Percentiles rank a stretch among this genome's conserved stretches.
Conservation (phyloP, 2,888 invertebrate species). For the Caprella mutica region DNA sequence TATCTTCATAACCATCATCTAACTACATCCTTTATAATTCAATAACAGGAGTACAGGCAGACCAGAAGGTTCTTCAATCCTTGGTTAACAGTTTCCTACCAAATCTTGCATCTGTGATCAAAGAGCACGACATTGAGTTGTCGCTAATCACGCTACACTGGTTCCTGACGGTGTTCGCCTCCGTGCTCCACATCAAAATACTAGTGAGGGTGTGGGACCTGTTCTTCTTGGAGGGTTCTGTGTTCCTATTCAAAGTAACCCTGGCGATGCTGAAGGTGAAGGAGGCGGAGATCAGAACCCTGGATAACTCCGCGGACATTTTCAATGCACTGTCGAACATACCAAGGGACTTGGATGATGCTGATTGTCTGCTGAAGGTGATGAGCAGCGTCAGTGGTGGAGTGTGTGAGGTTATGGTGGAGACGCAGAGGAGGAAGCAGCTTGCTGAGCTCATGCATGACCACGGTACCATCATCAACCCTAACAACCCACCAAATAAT, state of each 20-base stretch:
- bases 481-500: conserved; percentile 24
- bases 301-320: conserved; percentile 94
- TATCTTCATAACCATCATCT: too few relatives aligned
- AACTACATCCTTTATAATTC: too few relatives aligned
- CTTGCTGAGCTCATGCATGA: conserved; percentile 94
- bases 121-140: conserved; percentile 70
- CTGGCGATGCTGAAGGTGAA: conserved; percentile 83
- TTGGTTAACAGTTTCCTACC: conserved; percentile 80
- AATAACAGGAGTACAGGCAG: conserved; percentile 68
- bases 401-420: conserved; percentile 69
- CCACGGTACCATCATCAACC: conserved; percentile 62
- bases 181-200: conserved; percentile 91
- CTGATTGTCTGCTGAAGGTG: conserved; percentile 70
- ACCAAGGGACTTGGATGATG: conserved; percentile 85
- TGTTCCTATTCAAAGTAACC: conserved; percentile 85
- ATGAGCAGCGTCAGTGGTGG: conserved; percentile 66
- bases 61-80: conserved; percentile 87
- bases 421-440: conserved; percentile 80
- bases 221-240: conserved; percentile 90
- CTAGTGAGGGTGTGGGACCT: conserved; percentile 90
- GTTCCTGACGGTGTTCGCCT: conserved; percentile 93
- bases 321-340: conserved; percentile 94
- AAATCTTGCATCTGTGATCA: conserved; percentile 75
- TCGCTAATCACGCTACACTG: conserved; percentile 93
- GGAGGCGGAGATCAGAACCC: conserved; percentile 64